Conservation (phyloP, 2,888 invertebrate species). For the Pharmacophagus antenor region DNA sequence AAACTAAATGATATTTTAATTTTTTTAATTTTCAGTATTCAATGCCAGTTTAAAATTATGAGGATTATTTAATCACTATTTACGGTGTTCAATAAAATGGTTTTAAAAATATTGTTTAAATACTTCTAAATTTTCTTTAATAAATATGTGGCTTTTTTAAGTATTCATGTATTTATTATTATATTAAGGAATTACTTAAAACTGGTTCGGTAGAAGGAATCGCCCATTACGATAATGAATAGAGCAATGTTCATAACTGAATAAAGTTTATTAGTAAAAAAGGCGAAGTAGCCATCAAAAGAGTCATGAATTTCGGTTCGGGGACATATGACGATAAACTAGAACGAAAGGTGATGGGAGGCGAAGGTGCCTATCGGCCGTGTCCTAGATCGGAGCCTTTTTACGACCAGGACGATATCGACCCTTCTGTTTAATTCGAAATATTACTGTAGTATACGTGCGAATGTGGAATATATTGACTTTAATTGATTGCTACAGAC, state of each 20-base stretch:
- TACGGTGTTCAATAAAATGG: no score
- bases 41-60: no score
- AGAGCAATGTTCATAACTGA: conserved; percentile 34
- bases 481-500: conserved; percentile 20
- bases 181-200: no score
- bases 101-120: no score
- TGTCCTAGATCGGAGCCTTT: conserved; percentile 70
- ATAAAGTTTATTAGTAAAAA: conserved; percentile 49
- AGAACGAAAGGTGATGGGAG: conserved; percentile 65
- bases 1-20: no score
- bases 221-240: conserved; percentile 30
- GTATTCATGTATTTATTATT: no score
- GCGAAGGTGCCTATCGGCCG: conserved; percentile 49
- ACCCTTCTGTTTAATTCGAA: conserved; percentile 66
- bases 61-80: no score
- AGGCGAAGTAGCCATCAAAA: conserved; percentile 46
- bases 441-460: conserved; percentile 66
- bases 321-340: conserved; percentile 65
- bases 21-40: no score
- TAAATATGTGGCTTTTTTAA: no score
- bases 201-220: background rate
- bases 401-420: conserved; percentile 75
- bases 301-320: conserved; percentile 65
- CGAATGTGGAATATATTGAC: conserved; percentile 47
- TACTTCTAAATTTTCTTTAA: no score